Base-by-base conservation (phyloP, 2,888 invertebrate species). In the Scaptodrosophila latifasciaeformis region DNA sequence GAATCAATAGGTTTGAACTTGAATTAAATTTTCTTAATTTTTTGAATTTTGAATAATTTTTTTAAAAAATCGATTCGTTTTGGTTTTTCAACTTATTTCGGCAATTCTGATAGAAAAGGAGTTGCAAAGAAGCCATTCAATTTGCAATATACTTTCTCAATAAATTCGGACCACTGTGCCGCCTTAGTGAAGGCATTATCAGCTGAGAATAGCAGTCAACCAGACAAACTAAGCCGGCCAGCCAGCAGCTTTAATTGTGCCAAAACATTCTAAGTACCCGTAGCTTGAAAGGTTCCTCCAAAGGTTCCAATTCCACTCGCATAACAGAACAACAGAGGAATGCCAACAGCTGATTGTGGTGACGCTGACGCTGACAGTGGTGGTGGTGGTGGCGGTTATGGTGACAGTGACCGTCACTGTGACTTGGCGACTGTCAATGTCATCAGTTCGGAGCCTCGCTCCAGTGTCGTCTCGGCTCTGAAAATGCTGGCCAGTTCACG, bases 261-360 rank as follows among this genome's bases (percentile, higher is more conserved):
- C 71, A 81, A 67, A 74, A 64, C 59, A 67, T 80, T 70, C 59
- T 59, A 56, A 66, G 75, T 67, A 59, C 81, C 78, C 78, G 75
- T 59, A 78, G 79, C 54, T 65, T 15, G 6, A 7, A 1, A n/a
- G n/a, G n/a, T n/a, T n/a, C n/a, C n/a, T n/a, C n/a, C n/a, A n/a
- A n/a, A n/a, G n/a, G n/a, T n/a, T n/a, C n/a, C n/a, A n/a, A n/a
- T n/a, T n/a, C n/a, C n/a, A n/a, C n/a, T n/a, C n/a, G n/a, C n/a
- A n/a, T n/a, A n/a, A n/a, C n/a, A n/a, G n/a, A n/a, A n/a, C n/a
- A n/a, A n/a, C n/a, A n/a, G n/a, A n/a, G n/a, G n/a, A n/a, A n/a
- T n/a, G n/a, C 59, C 74, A 74, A 62, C 74, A 80, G 81, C 74
- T 77, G 74, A 80, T 74, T 76, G 57, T 7, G 46, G 51, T 34